phyloP scores from a whole-genome alignment of 2,888 invertebrate genomes.

The Drosophila tanythrix region DNA sequence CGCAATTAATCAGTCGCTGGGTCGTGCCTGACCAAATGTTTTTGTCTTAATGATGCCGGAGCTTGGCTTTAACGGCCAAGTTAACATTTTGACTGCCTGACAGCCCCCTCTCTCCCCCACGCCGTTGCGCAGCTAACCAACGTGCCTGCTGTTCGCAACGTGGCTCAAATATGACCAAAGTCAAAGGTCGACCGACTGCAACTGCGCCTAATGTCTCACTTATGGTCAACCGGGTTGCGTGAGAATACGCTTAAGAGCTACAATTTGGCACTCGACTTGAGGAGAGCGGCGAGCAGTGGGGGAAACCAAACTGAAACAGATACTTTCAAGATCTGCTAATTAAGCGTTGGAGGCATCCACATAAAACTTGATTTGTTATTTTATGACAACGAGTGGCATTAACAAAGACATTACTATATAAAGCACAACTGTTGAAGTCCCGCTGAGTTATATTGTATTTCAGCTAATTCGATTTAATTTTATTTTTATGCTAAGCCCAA shows the following conservation, averaged over 20 bases:
- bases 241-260: conserved; percentile 42
- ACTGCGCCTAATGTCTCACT: conserved; percentile 78
- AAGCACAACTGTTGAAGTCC: background rate
- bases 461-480: background rate
- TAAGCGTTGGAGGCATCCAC: background rate
- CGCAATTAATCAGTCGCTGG: conserved; percentile 76
- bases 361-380: background rate
- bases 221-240: conserved; percentile 64
- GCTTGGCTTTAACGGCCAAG: conserved; percentile 46
- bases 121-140: background rate
- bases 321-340: conserved; percentile 3
- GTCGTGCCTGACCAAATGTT: conserved; percentile 78
- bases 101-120: conserved; percentile 2
- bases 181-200: conserved; percentile 72
- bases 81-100: conserved; percentile 31
- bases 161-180: conserved; percentile 75
- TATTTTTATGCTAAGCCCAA: background rate
- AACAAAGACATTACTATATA: background rate
- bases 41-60: conserved; percentile 77
- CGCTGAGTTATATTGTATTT: background rate
- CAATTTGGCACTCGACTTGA: conserved; percentile 12
- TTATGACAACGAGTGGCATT: background rate
- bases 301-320: conserved; percentile 4
- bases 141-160: conserved; percentile 18
- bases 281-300: background rate